Percentiles rank a stretch among this genome's conserved stretches.
phyloP scores from a whole-genome alignment of 1,140 invertebrate genomes.

The Nephotettix cincticeps region DNA sequence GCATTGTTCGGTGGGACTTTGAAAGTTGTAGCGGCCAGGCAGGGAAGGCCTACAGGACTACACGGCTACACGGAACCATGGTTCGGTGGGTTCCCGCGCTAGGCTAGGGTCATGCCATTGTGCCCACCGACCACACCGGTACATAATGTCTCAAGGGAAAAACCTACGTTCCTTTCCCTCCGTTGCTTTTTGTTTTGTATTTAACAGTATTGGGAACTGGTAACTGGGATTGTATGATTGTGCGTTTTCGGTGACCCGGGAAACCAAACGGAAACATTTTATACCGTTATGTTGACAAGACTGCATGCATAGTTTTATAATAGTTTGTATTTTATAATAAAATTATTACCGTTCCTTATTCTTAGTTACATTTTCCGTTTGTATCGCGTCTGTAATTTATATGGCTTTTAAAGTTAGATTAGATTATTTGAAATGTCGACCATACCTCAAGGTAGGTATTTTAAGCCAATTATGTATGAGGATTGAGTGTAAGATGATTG shows the following conservation, averaged over 20 bases:
- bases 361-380: too few relatives aligned
- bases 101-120: background rate
- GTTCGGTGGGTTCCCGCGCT: background rate
- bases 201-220: background rate
- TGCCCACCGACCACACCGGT: background rate
- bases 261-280: too few relatives aligned
- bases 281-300: too few relatives aligned
- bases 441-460: too few relatives aligned
- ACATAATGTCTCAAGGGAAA: background rate
- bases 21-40: background rate
- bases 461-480: too few relatives aligned
- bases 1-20: constrained; percentile 5
- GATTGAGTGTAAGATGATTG: too few relatives aligned
- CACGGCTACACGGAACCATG: background rate
- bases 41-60: background rate
- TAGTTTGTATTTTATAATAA: too few relatives aligned
- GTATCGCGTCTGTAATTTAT: too few relatives aligned
- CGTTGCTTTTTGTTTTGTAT: background rate
- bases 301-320: too few relatives aligned
- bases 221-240: background rate
- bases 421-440: too few relatives aligned
- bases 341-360: too few relatives aligned
- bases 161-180: background rate
- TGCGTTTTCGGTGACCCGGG: background rate
- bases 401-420: too few relatives aligned